These are phyloP conservation scores for Rhopilema esculentum DNA, from an alignment of 30 jellyfish, hydroid and myxozoan species.

Conservation along the genomic window DNA sequence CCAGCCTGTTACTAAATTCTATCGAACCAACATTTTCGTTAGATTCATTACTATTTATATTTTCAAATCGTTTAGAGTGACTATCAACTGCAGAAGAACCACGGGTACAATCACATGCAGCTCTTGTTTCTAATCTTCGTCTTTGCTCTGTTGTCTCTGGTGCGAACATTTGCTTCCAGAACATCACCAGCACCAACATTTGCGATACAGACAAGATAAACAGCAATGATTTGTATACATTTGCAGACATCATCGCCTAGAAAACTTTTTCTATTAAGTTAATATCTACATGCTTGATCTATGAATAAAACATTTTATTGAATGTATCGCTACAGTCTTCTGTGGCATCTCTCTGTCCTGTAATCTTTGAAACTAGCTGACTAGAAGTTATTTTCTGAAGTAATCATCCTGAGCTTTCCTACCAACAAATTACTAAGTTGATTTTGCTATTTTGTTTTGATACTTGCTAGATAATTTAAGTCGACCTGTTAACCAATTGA, in stretches of 20 bases:
- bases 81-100: background rate
- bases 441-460: background rate
- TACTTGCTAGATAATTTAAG: background rate
- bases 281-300: no score
- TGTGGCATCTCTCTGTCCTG: no score
- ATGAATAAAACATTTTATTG: no score
- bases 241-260: conserved; percentile 5
- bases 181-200: conserved; percentile 2
- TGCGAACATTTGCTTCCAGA: conserved; percentile 25
- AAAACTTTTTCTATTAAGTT: background rate
- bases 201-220: conserved; percentile 8
- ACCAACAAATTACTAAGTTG: background rate
- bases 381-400: no score
- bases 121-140: background rate
- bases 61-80: background rate
- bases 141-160: background rate
- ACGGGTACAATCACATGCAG: conserved; percentile 9
- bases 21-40: background rate
- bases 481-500: background rate
- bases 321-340: no score
- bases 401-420: background rate
- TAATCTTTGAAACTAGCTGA: no score
- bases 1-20: background rate
- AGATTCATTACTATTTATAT: background rate
- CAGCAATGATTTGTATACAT: conserved; percentile 16